phyloP scores from a whole-genome alignment of 2,113 vertebrate species.

The Felis catus region F.catus_Fca126_mat1.0 CM031412.1:230042001-230042500 shows the following conservation, averaged over 20 bases:
- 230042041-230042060: neutral
- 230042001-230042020: neutral
- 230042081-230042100: neutral
- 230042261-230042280: conserved; percentile 4
- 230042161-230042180: neutral
- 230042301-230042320: neutral
- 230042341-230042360: neutral
- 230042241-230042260: neutral
- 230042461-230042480: neutral
- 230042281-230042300: conserved; percentile 22
- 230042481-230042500: conserved; percentile 41
- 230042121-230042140: neutral
- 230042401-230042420: conserved; percentile 47
- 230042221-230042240: neutral
- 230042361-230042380: neutral
- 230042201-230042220: neutral
- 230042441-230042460: neutral
- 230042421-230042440: conserved; percentile 40
- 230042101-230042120: neutral
- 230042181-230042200: neutral
- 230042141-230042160: neutral
- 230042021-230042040: too few relatives aligned
- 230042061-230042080: neutral
- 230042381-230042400: neutral
- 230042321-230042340: neutral